phyloP scores from a whole-genome alignment of 2,888 invertebrate genomes.

The Tenthredo distinguenda region DNA sequence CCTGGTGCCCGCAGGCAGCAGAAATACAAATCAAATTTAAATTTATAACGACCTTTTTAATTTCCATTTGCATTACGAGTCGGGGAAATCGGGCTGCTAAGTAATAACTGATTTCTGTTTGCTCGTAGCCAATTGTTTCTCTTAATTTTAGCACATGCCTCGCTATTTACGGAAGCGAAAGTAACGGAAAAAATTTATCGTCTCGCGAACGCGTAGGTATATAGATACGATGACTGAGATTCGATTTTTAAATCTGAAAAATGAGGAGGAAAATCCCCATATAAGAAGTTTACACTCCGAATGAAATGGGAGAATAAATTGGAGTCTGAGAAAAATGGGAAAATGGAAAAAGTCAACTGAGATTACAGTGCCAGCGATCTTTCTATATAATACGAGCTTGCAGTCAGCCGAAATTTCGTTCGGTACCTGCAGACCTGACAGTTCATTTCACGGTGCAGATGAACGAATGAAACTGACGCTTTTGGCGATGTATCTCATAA shows the following conservation, averaged over 20 bases:
- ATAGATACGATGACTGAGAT: neutral
- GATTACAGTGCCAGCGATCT: neutral
- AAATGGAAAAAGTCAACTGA: neutral
- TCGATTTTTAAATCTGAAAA: neutral
- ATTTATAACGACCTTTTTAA: conserved; percentile 21
- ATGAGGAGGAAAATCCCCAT: neutral
- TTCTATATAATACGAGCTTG: neutral
- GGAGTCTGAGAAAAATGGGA: neutral
- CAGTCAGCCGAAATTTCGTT: neutral
- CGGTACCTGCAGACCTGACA: neutral
- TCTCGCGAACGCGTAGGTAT: neutral
- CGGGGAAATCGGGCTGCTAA: neutral
- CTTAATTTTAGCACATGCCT: neutral
- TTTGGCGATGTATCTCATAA: neutral
- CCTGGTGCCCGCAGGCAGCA: neutral
- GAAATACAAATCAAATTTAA: neutral
- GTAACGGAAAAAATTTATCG: neutral
- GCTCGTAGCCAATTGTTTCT: neutral
- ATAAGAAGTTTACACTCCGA: neutral
- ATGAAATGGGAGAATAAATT: neutral
- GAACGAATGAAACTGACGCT: neutral
- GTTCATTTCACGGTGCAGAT: neutral
- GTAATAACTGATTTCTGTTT: neutral
- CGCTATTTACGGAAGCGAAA: neutral
- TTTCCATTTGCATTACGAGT: conserved; percentile 7